Conservation (phyloP, 1,140 invertebrate genomes). For the Metopolophium dirhodum region DNA sequence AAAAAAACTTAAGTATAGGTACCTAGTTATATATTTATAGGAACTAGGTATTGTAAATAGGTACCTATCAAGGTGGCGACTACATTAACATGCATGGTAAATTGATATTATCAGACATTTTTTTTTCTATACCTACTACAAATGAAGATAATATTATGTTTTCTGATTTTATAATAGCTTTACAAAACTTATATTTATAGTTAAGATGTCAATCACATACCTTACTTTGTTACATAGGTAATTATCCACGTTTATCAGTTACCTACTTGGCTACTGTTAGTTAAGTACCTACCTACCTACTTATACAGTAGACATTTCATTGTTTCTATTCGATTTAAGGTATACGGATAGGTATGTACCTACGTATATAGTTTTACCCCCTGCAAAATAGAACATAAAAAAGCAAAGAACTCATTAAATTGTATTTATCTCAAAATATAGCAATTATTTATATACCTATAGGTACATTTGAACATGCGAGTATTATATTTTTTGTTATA, state of each 20-base stretch:
- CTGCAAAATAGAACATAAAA: neutral
- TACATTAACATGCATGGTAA: too few relatives aligned
- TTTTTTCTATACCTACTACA: too few relatives aligned
- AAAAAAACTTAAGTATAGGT: too few relatives aligned
- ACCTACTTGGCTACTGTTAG: neutral
- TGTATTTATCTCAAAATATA: neutral
- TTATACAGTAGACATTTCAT: neutral
- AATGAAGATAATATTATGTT: neutral
- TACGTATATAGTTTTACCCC: neutral
- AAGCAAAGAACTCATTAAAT: neutral
- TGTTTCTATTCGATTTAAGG: neutral
- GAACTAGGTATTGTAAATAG: too few relatives aligned
- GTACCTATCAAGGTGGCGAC: too few relatives aligned
- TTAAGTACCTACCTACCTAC: neutral
- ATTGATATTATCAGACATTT: too few relatives aligned
- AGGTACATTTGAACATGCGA: too few relatives aligned
- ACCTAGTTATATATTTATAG: too few relatives aligned
- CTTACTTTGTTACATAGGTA: neutral
- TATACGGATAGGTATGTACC: neutral
- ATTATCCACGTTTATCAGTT: neutral
- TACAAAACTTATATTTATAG: neutral
- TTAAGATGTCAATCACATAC: neutral
- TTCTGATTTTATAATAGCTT: neutral
- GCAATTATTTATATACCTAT: neutral
- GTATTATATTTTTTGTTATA: neutral